These are phyloP conservation scores for Agrotis clavis DNA, from an alignment of 2,888 invertebrate genomes.

Conservation along the genomic window DNA sequence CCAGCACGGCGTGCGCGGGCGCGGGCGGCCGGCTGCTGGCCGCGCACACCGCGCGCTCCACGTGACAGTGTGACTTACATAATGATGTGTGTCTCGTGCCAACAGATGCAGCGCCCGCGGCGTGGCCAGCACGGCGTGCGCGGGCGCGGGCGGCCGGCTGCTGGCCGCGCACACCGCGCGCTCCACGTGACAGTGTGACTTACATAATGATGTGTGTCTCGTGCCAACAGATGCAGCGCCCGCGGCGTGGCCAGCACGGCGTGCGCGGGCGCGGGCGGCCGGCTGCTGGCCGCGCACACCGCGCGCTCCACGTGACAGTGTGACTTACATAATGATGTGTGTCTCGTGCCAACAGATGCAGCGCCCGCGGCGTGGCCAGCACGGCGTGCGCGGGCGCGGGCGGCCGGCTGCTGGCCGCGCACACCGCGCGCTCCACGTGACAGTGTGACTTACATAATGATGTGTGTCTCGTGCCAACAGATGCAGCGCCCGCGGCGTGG, in stretches of 20 bases:
- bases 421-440: too few species aligned
- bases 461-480: constrained; percentile 76
- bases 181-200: constrained; percentile 43
- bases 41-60: too few species aligned
- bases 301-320: neutral
- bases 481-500: constrained; percentile 72
- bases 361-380: constrained; percentile 69
- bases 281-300: constrained; percentile 45
- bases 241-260: constrained; percentile 71
- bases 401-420: constrained; percentile 52
- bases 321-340: constrained; percentile 78
- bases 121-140: constrained; percentile 72
- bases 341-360: constrained; percentile 77
- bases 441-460: constrained; percentile 74
- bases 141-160: constrained; percentile 63
- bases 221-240: constrained; percentile 73
- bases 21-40: too few species aligned
- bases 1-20: too few species aligned
- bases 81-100: constrained; percentile 76
- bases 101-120: constrained; percentile 74
- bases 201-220: constrained; percentile 80
- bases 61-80: constrained; percentile 68
- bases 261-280: constrained; percentile 63
- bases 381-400: constrained; percentile 68
- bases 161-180: constrained; percentile 6